Percentiles rank a stretch among this genome's conserved stretches.
These are phyloP conservation scores for Uropsilus gracilis DNA, from an alignment of 2,113 vertebrate species.

Conservation along the genomic window DNA sequence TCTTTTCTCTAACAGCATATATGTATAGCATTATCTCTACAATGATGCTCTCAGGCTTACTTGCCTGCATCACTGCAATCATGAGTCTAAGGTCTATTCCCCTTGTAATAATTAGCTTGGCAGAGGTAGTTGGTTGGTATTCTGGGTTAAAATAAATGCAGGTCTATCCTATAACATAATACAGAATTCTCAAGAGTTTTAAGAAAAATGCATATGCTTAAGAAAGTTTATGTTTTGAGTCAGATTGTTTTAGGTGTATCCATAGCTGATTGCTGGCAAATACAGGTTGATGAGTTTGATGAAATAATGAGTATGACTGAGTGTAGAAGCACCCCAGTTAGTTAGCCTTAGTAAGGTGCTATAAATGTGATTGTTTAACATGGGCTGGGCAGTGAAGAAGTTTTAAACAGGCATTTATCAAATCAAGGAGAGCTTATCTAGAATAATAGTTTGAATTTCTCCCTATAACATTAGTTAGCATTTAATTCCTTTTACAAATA, in stretches of 20 bases:
- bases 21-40: neutral
- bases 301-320: neutral
- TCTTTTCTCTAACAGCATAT: neutral
- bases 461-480: neutral
- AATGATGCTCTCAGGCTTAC: neutral
- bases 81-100: neutral
- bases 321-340: neutral
- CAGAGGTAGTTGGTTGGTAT: neutral
- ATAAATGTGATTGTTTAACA: neutral
- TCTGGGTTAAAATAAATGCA: constrained; percentile 5
- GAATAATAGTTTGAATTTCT: neutral
- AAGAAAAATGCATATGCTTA: constrained; percentile 13
- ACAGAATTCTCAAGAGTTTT: constrained; percentile 14
- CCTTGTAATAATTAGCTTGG: neutral
- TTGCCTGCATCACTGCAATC: neutral
- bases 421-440: neutral
- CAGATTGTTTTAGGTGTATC: neutral
- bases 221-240: constrained; percentile 30
- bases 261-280: neutral
- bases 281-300: neutral
- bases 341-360: neutral
- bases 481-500: constrained; percentile 2
- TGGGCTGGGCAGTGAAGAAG: neutral
- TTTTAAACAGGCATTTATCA: neutral
- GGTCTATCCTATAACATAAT: neutral